Conservation (phyloP, 2,113 vertebrate genomes). For the Labeo rohita region DNA sequence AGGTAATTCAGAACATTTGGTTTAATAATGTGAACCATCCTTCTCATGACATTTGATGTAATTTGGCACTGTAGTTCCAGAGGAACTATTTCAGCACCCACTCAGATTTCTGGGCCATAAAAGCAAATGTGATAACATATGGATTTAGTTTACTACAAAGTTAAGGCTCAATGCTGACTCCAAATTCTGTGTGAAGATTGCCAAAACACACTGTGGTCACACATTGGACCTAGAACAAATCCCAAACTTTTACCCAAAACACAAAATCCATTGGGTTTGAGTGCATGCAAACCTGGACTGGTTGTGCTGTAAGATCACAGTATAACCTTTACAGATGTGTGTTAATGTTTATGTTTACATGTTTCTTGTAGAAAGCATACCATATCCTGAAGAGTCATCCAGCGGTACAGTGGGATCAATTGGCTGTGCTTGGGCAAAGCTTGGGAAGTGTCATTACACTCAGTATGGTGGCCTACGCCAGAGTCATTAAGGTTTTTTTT, state of each 20-base stretch:
- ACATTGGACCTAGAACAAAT: no score
- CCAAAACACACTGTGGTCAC: no score
- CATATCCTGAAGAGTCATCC: conserved; percentile 64
- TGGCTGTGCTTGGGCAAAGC: conserved; percentile 69
- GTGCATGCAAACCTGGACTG: conserved; percentile 68
- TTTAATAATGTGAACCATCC: neutral
- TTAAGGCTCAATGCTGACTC: neutral
- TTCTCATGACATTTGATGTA: no score
- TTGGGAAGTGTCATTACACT: conserved; percentile 66
- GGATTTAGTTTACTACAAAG: neutral
- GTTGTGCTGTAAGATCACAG: conserved; percentile 55
- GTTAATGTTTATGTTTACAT: neutral
- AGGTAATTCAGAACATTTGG: conserved; percentile 60
- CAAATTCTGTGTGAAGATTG: neutral
- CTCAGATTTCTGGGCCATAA: neutral
- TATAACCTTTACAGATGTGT: conserved; percentile 60
- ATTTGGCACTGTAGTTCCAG: neutral
- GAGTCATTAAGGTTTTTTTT: conserved; percentile 53
- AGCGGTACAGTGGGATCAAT: conserved; percentile 62
- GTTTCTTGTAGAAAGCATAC: conserved; percentile 63
- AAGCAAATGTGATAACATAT: neutral
- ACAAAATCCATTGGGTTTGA: conserved; percentile 57
- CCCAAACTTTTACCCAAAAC: no score
- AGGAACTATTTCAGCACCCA: neutral
- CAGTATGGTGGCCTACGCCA: conserved; percentile 46